Percentiles rank a stretch among this genome's conserved stretches.
These are phyloP conservation scores for Porites cylindrica DNA, from an alignment of 92 coral and sea anemone species.

Conservation along the genomic window DNA sequence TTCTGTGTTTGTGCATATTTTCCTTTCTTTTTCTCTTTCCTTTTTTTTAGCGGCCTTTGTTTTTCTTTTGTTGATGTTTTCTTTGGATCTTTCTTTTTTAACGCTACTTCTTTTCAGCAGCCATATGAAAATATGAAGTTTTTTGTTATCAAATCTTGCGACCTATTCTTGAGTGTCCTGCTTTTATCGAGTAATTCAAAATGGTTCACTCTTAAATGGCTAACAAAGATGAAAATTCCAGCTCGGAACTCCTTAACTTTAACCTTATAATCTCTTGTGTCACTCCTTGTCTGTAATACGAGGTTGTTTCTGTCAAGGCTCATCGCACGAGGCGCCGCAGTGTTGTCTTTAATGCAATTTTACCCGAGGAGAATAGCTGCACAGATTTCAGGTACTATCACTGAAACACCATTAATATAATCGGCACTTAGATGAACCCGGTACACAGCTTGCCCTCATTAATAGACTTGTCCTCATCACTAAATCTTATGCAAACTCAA, in stretches of 20 bases:
- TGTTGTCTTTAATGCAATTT: constrained; percentile 20
- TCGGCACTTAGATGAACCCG: not conserved
- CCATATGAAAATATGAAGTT: too few species aligned
- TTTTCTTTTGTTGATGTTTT: not conserved
- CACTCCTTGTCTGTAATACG: constrained; percentile 11
- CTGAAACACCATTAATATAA: not conserved
- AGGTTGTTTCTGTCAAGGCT: constrained; percentile 35
- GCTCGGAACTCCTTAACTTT: not conserved
- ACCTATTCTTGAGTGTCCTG: too few species aligned
- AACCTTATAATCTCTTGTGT: not conserved
- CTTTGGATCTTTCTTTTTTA: not conserved
- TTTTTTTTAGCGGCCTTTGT: not conserved
- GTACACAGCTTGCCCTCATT: not conserved
- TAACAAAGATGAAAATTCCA: too few species aligned
- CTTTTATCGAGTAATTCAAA: too few species aligned
- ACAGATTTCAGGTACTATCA: constrained; percentile 8
- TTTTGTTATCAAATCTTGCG: too few species aligned
- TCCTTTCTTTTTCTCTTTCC: not conserved
- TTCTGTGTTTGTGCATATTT: not conserved
- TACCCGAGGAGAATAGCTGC: constrained; percentile 26
- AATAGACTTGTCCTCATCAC: too few species aligned
- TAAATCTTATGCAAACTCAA: too few species aligned
- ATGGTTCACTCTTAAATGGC: too few species aligned
- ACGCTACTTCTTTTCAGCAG: not conserved
- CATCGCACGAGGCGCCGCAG: constrained; percentile 17